Conservation (phyloP, 64 coral and sea anemone species). For the Stichodactyla mertensii region DNA sequence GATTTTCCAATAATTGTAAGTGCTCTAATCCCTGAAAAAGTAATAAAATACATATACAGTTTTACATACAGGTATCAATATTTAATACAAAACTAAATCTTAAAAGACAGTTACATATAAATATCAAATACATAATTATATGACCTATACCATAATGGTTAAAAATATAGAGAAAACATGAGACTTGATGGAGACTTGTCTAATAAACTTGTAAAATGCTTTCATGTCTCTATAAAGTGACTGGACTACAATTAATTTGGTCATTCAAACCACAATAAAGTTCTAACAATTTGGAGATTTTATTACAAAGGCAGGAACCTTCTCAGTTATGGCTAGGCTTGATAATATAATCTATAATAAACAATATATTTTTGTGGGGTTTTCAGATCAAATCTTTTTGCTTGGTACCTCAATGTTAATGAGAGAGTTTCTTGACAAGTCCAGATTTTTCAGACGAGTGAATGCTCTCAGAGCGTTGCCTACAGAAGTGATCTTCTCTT, state of each 20-base stretch:
- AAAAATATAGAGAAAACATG: neutral
- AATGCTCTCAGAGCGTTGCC: conserved; percentile 71
- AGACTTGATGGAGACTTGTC: too few relatives aligned
- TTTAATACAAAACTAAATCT: too few relatives aligned
- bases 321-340: too few relatives aligned
- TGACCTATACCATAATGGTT: too few relatives aligned
- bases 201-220: too few relatives aligned
- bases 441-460: conserved; percentile 82
- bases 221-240: too few relatives aligned
- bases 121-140: neutral
- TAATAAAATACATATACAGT: neutral
- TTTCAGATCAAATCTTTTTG: neutral
- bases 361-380: too few relatives aligned
- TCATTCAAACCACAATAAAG: too few relatives aligned
- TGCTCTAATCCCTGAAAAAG: conserved; percentile 59
- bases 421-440: conserved; percentile 83
- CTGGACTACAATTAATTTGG: too few relatives aligned
- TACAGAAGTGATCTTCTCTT: conserved; percentile 83
- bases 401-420: conserved; percentile 57
- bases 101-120: neutral
- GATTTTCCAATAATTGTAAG: conserved; percentile 63
- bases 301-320: too few relatives aligned
- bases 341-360: too few relatives aligned
- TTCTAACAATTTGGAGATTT: too few relatives aligned
- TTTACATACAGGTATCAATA: neutral